Evolutionary conservation across 2,113 vertebrate genomes (phyloP).

Genomic region (Labeo catla): DNA sequence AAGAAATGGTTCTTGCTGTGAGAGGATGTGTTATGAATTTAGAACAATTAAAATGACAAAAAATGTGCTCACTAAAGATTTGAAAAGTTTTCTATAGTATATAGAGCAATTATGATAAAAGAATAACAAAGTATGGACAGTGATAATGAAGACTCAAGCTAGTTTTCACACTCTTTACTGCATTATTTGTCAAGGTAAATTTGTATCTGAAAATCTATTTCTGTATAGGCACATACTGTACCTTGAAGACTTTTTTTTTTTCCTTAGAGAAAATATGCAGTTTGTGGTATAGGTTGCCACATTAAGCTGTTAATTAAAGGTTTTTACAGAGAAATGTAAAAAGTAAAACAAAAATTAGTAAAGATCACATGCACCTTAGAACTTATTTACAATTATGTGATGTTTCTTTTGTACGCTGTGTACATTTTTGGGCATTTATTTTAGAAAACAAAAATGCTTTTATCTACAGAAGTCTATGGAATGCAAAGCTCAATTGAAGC

Average conservation of each 20-base stretch:
- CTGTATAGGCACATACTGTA: neutral
- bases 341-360: too few relatives aligned
- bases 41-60: neutral
- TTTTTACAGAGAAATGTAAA: neutral
- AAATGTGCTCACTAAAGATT: neutral
- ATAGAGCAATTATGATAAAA: neutral
- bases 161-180: neutral
- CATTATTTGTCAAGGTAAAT: neutral
- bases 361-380: too few relatives aligned
- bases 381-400: too few relatives aligned
- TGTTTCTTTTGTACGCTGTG: too few relatives aligned
- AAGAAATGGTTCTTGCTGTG: slow-evolving; percentile 6
- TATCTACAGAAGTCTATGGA: too few relatives aligned
- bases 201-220: neutral
- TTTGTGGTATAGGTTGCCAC: neutral
- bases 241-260: neutral
- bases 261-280: neutral
- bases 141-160: neutral
- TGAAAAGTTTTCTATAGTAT: neutral
- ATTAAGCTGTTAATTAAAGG: neutral
- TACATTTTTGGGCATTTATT: too few relatives aligned
- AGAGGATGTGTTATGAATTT: neutral
- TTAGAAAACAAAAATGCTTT: too few relatives aligned
- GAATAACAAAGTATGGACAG: neutral
- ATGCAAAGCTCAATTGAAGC: too few relatives aligned